Base-by-base conservation (phyloP, 2,797 vertebrate species). In the Sitta carolinensis region DNA sequence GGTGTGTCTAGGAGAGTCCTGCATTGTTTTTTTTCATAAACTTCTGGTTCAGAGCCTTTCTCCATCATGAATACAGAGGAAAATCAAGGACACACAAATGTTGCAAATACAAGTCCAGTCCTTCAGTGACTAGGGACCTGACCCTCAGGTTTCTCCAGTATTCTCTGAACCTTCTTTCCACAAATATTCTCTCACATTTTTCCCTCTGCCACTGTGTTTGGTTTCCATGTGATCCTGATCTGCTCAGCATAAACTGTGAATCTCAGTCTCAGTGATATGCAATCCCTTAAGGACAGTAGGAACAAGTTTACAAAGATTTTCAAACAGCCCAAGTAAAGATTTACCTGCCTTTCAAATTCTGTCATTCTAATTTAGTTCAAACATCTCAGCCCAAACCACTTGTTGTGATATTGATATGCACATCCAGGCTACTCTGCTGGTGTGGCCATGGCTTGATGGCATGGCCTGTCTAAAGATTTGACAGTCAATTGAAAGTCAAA, bases 381-480 rank as follows among this genome's bases (percentile, higher is more conserved):
- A 64, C 20, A 29, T 23, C 64, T 85, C 32, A 89, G 38, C 25
- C 32, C 75, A 26, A 61, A 55, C 2, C 72, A 18, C 3, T 47
- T 47, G 7, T 47, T 9, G 4, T 48, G 54, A 29, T 75, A 16
- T 2, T 36, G n/a, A 29, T n/a, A 5, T 32, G 29, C 9, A 19
- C 0, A 0, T 36, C 38, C 42, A 63, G 70, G 25, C 40, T 66
- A 12, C 0, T 0, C 52, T 69, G 55, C 21, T 83, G 72, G 9
- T 32, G 14, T 58, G 61, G 47, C 25, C 21, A 4, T 14, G 30
- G n/a, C 54, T 80, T 83, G 58, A n/a, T 22, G 63, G 9, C 20
- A 9, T 25, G 20, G 3, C 23, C 45, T 67, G 2, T 15, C 59
- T 47, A 10, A 72, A 64, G 8, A 36, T 36, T 55, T 90, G 16